Percentiles rank a stretch among this genome's conserved stretches.
phyloP scores from a whole-genome alignment of 2,888 invertebrate species.

The Harpagoxenus sublaevis region DNA sequence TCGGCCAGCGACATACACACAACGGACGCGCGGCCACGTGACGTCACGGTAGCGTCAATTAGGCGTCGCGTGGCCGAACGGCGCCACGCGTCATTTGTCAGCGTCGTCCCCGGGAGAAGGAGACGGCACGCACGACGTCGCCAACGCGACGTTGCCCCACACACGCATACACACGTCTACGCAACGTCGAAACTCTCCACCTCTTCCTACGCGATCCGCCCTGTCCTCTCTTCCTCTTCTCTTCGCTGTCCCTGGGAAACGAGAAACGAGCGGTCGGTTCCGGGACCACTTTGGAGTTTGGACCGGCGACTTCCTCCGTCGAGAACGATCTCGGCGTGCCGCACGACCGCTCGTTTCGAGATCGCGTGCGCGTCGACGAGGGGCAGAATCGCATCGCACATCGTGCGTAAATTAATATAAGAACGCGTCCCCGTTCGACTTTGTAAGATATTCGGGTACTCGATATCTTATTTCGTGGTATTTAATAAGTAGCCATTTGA shows the following conservation, averaged over 20 bases:
- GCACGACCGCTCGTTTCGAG: conserved; percentile 14
- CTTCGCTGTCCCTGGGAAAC: conserved; percentile 55
- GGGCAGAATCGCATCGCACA: not conserved
- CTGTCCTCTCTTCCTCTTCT: not conserved
- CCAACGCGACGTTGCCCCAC: conserved; percentile 1
- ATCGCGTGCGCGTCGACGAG: conserved; percentile 9
- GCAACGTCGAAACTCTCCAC: conserved; percentile 59
- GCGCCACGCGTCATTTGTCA: conserved; percentile 85
- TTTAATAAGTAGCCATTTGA: not conserved
- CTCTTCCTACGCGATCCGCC: conserved; percentile 59
- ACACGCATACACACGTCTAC: conserved; percentile 35
- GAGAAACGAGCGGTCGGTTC: conserved; percentile 66
- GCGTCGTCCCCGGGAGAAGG: conserved; percentile 74
- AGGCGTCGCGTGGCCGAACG: conserved; percentile 84
- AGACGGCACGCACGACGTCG: conserved; percentile 25
- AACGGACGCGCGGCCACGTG: conserved; percentile 80
- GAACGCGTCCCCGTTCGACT: not conserved
- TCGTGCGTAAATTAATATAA: not conserved
- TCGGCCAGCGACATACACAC: conserved; percentile 56
- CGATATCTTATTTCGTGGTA: not conserved
- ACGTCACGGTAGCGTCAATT: conserved; percentile 86
- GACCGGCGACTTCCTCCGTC: conserved; percentile 53
- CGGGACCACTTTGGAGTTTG: conserved; percentile 60
- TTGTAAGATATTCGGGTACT: not conserved
- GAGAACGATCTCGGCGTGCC: conserved; percentile 6